Conservation (phyloP, 2,888 invertebrate species). For the Callimorpha dominula region DNA sequence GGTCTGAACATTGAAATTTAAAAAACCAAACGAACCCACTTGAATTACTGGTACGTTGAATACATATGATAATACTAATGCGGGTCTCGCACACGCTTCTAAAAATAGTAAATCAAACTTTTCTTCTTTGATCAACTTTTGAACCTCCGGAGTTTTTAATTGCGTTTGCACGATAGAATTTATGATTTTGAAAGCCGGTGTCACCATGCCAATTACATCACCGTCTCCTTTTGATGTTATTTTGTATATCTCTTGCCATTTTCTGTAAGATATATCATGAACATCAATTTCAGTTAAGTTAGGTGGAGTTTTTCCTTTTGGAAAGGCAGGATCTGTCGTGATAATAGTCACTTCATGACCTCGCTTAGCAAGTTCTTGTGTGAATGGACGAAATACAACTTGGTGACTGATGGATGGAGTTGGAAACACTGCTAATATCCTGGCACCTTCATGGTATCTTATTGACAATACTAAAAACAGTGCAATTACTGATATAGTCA, state of each 20-base stretch:
- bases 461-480: neutral
- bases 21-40: neutral
- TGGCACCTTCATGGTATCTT: neutral
- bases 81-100: conserved; percentile 54
- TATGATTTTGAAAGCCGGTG: conserved; percentile 22
- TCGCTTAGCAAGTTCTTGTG: neutral
- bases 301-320: conserved; percentile 59
- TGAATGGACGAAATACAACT: neutral
- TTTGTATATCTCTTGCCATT: conserved; percentile 35
- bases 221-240: conserved; percentile 24
- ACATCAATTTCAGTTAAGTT: conserved; percentile 68
- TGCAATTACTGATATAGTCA: neutral
- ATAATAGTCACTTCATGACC: conserved; percentile 3
- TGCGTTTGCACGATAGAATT: conserved; percentile 32
- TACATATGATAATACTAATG: conserved; percentile 53
- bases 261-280: conserved; percentile 63
- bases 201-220: conserved; percentile 35
- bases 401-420: conserved; percentile 65
- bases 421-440: conserved; percentile 33
- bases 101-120: conserved; percentile 55
- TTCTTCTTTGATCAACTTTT: conserved; percentile 15
- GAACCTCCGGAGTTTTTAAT: conserved; percentile 14
- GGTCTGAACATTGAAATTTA: neutral
- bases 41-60: conserved; percentile 23
- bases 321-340: conserved; percentile 30